Evolutionary conservation across 2,113 vertebrate species (phyloP).

Genomic region (Odocoileus virginianus): DNA sequence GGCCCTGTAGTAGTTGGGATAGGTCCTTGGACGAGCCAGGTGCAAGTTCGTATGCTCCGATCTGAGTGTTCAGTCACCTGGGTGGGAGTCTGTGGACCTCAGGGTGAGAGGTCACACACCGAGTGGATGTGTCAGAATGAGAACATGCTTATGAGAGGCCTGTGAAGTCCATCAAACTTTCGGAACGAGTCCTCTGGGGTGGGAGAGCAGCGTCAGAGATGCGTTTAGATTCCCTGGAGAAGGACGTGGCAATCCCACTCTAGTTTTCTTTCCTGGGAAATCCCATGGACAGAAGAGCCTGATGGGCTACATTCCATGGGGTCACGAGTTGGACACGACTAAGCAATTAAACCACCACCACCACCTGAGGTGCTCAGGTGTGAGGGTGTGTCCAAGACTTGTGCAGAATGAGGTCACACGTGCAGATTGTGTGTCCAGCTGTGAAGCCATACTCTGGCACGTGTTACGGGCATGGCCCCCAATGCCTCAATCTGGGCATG

Average conservation of each 20-base stretch:
- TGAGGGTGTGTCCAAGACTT: background rate
- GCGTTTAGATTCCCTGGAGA: background rate
- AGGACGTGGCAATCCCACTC: background rate
- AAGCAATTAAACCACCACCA: background rate
- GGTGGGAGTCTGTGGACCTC: background rate
- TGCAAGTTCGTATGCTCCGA: accelerated
- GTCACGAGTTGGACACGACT: background rate
- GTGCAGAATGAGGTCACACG: background rate
- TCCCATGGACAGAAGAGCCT: background rate
- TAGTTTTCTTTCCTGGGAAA: background rate
- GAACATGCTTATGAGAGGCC: background rate
- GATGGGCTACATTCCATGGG: background rate
- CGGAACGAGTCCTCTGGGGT: background rate
- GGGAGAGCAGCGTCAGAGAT: background rate
- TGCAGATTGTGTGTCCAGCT: background rate
- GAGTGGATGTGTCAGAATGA: background rate
- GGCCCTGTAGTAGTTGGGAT: too few relatives aligned
- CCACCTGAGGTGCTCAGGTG: background rate
- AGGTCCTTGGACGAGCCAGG: accelerated
- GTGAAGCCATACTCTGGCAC: background rate
- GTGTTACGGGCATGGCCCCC: background rate
- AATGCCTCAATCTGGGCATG: background rate
- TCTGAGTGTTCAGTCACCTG: background rate
- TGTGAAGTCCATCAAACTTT: background rate
- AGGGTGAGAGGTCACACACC: background rate